Percentiles rank a stretch among this genome's conserved stretches.
Evolutionary conservation across 2,113 vertebrate genomes (phyloP).

Genomic region (Dolichallabes microphthalmus): DNA sequence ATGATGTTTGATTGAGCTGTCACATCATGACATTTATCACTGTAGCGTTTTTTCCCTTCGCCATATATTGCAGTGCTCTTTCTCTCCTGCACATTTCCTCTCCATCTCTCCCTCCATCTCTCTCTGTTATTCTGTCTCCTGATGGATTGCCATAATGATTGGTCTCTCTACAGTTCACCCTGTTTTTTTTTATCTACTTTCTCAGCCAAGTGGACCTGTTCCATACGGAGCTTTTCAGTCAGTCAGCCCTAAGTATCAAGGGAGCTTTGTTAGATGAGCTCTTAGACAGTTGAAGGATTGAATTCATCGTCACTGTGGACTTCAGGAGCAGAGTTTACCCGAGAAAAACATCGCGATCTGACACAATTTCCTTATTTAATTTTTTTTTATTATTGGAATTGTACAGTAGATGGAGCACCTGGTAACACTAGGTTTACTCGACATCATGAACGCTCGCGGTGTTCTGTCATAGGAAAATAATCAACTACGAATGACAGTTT

Average conservation of each 20-base stretch:
- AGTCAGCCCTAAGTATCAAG: neutral
- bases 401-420: neutral
- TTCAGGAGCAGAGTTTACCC: neutral
- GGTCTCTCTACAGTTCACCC: conserved; percentile 14
- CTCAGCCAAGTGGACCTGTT: neutral
- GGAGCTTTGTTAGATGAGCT: neutral
- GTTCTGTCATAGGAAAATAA: neutral
- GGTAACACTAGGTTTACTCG: no score
- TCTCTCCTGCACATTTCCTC: neutral
- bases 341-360: neutral
- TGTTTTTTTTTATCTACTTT: neutral
- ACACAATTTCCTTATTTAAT: neutral
- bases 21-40: conserved; percentile 16
- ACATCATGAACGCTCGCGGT: no score
- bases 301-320: neutral
- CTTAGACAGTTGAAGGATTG: neutral
- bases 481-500: neutral
- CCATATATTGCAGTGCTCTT: neutral
- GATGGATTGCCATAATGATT: conserved; percentile 18
- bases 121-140: neutral
- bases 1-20: neutral
- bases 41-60: neutral
- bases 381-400: no score
- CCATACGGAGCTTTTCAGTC: neutral
- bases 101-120: neutral